A percentile compares a stretch with the other conserved stretches of the same genome.
Evolutionary conservation across 2,113 vertebrate species (phyloP).

Genomic region (Lynx canadensis): DNA sequence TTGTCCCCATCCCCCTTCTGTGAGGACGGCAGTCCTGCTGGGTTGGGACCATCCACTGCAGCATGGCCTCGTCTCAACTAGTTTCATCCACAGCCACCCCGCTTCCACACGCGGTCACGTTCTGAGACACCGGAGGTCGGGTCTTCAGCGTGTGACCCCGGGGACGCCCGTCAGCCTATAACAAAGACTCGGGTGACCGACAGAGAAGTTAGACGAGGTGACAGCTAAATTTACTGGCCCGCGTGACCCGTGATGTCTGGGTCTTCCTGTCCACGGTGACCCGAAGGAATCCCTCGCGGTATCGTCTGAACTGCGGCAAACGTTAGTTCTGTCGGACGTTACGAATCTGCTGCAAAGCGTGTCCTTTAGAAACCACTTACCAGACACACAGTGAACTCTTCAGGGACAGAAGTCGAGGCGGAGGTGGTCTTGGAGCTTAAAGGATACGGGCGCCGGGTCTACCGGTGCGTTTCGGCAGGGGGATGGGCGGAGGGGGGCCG

Average conservation of each 20-base stretch:
- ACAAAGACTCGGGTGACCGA: background rate
- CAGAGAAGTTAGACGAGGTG: background rate
- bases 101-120: background rate
- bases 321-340: background rate
- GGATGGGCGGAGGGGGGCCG: fast-evolving
- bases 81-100: background rate
- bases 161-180: too few species aligned
- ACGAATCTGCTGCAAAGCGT: background rate
- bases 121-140: background rate
- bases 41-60: too few species aligned
- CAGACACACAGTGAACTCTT: too few species aligned
- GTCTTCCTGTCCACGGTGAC: fast-evolving
- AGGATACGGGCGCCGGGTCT: fast-evolving
- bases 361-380: background rate
- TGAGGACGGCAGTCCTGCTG: background rate
- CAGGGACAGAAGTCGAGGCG: too few species aligned
- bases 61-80: fast-evolving
- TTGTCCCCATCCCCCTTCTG: background rate
- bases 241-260: background rate
- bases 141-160: background rate
- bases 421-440: background rate
- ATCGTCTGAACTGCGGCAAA: background rate
- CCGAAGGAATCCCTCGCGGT: background rate
- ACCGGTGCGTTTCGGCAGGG: fast-evolving
- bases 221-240: too few species aligned